Evolutionary conservation across 2,888 invertebrate genomes (phyloP).

Genomic region (Punctoribates punctum): DNA sequence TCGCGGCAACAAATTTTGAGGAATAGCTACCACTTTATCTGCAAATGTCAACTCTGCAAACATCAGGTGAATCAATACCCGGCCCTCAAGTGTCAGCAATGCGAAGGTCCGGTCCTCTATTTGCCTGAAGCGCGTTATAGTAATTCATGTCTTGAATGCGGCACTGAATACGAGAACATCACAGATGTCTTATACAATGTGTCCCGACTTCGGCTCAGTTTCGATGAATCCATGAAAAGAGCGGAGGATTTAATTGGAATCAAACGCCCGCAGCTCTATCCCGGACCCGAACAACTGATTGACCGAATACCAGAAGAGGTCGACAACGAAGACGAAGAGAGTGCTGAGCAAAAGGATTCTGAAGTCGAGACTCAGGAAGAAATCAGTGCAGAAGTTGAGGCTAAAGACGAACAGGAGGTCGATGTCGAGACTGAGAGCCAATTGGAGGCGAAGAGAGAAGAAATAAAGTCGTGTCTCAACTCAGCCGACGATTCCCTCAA

Average conservation of each 20-base stretch:
- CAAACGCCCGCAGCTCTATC: too few species aligned
- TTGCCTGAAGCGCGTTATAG: neutral
- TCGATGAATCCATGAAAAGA: neutral
- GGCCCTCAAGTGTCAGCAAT: conserved; percentile 10
- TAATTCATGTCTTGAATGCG: neutral
- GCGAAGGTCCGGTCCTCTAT: neutral
- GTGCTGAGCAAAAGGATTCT: too few species aligned
- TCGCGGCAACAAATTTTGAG: neutral
- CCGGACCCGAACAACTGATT: too few species aligned
- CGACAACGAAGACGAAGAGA: too few species aligned
- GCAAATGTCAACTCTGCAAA: neutral
- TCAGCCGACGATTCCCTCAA: neutral
- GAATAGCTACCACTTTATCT: neutral
- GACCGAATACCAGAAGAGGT: too few species aligned
- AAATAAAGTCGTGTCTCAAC: neutral
- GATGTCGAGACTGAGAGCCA: neutral
- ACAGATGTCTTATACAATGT: neutral
- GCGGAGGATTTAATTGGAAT: too few species aligned
- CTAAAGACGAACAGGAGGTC: neutral
- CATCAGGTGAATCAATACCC: neutral
- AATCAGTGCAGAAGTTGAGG: neutral
- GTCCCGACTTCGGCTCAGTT: neutral
- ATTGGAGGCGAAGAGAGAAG: neutral
- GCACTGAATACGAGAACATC: neutral
- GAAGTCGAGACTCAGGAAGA: neutral